Conservation (phyloP, 2,888 invertebrate genomes). For the Xylota sylvarum region DNA sequence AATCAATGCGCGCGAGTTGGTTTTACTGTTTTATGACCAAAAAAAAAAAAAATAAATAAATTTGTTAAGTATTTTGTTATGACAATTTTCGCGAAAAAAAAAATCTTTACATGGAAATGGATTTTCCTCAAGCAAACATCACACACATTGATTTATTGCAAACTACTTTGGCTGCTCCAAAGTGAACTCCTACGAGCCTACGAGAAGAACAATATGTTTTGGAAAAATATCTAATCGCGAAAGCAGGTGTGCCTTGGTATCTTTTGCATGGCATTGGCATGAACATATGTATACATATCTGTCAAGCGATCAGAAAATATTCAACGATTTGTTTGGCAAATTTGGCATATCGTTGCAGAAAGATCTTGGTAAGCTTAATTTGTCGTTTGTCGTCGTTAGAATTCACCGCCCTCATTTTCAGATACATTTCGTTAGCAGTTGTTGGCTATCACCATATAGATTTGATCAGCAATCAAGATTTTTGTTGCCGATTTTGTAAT, state of each 20-base stretch:
- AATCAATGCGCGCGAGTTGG: slow-evolving; percentile 24
- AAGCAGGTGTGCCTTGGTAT: slow-evolving; percentile 49
- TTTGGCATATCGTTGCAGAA: slow-evolving; percentile 63
- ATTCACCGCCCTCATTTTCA: slow-evolving; percentile 64
- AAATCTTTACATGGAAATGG: slow-evolving; percentile 2
- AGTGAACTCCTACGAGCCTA: slow-evolving; percentile 44
- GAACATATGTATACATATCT: slow-evolving; percentile 26
- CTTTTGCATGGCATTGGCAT: slow-evolving; percentile 31
- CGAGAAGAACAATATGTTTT: slow-evolving; percentile 31
- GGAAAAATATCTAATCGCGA: neutral
- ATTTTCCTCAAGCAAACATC: slow-evolving; percentile 7
- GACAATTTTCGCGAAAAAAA: slow-evolving; percentile 11
- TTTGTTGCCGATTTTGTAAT: slow-evolving; percentile 61
- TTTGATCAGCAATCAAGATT: slow-evolving; percentile 50
- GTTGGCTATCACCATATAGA: slow-evolving; percentile 51
- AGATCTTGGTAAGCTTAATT: slow-evolving; percentile 57
- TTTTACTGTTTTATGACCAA: slow-evolving; percentile 29
- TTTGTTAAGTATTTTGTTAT: slow-evolving; percentile 14
- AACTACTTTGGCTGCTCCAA: slow-evolving; percentile 32
- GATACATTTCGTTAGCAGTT: slow-evolving; percentile 41
- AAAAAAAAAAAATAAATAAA: slow-evolving; percentile 26
- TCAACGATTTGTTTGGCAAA: slow-evolving; percentile 61
- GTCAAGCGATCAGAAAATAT: slow-evolving; percentile 55
- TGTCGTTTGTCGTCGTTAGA: slow-evolving; percentile 57
- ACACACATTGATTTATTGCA: slow-evolving; percentile 44